Evolutionary conservation across 2,797 vertebrate genomes (phyloP).

Genomic region (Paguma larvata): DNA sequence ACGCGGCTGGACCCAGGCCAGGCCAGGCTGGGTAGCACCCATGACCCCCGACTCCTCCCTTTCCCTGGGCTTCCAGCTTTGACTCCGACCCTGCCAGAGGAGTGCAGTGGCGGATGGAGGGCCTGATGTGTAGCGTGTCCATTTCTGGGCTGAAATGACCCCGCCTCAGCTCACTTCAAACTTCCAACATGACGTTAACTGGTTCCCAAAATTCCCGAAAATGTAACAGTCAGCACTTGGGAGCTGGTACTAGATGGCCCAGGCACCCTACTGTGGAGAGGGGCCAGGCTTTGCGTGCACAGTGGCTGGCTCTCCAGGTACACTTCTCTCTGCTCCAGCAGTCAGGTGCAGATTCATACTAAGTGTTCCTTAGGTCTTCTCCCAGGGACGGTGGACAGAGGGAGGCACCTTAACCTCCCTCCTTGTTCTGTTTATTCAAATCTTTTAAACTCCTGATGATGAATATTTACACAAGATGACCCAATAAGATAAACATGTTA

Average conservation of each 20-base stretch:
- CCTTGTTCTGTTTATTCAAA: background rate
- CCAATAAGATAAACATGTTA: background rate
- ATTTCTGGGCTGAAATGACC: background rate
- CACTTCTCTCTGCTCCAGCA: background rate
- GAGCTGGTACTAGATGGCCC: too few species aligned
- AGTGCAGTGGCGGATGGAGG: background rate
- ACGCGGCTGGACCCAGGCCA: background rate
- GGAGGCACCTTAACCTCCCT: background rate
- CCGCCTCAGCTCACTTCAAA: background rate
- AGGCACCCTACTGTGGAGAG: background rate
- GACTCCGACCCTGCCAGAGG: background rate
- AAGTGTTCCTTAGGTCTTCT: background rate
- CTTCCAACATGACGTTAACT: background rate
- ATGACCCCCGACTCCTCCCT: background rate
- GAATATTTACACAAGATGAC: background rate
- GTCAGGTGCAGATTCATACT: background rate
- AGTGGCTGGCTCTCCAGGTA: background rate
- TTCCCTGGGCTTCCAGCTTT: background rate
- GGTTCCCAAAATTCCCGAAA: background rate
- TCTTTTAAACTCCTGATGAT: background rate
- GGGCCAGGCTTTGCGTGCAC: rapidly evolving
- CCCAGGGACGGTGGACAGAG: background rate
- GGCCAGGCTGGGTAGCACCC: background rate
- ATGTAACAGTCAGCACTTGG: background rate
- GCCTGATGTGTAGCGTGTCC: background rate